Evolutionary conservation across 2,888 invertebrate genomes (phyloP).

Genomic region (Pandemis cinnamomeana): DNA sequence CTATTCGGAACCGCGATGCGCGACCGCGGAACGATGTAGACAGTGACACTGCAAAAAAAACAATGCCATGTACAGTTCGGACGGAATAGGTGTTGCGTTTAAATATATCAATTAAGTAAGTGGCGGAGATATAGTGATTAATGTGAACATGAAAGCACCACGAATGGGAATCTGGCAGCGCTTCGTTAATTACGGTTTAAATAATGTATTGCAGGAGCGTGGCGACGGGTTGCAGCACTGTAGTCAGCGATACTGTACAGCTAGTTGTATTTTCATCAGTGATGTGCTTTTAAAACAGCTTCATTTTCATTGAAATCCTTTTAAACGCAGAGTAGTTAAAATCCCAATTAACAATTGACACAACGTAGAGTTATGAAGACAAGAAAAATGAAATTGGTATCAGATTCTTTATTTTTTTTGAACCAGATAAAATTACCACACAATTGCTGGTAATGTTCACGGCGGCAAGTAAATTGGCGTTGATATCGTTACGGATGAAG

Average conservation of each 20-base stretch:
- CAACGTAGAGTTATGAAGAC: background rate
- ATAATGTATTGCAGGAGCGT: slow-evolving; percentile 36
- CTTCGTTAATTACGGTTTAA: slow-evolving; percentile 39
- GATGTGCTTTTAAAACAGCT: background rate
- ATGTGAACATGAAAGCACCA: slow-evolving; percentile 34
- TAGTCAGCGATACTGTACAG: slow-evolving; percentile 21
- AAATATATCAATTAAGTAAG: slow-evolving; percentile 39
- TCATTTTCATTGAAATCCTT: background rate
- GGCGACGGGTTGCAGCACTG: slow-evolving; percentile 21
- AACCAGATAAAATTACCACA: slow-evolving; percentile 21
- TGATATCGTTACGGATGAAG: slow-evolving; percentile 28
- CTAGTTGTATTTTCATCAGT: slow-evolving; percentile 10
- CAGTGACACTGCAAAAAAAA: slow-evolving; percentile 30
- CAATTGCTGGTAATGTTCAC: slow-evolving; percentile 34
- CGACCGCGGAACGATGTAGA: slow-evolving; percentile 30
- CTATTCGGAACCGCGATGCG: slow-evolving; percentile 23
- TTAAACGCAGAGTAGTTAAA: background rate
- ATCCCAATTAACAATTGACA: background rate
- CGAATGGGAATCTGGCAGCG: slow-evolving; percentile 33
- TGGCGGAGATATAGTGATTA: slow-evolving; percentile 34
- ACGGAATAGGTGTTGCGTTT: slow-evolving; percentile 19
- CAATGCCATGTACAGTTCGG: slow-evolving; percentile 4
- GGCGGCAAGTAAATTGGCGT: slow-evolving; percentile 25
- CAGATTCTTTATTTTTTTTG: slow-evolving; percentile 7
- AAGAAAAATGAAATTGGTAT: slow-evolving; percentile 22